Conservation (phyloP, 2,797 vertebrate genomes). For the Salmo trutta region DNA sequence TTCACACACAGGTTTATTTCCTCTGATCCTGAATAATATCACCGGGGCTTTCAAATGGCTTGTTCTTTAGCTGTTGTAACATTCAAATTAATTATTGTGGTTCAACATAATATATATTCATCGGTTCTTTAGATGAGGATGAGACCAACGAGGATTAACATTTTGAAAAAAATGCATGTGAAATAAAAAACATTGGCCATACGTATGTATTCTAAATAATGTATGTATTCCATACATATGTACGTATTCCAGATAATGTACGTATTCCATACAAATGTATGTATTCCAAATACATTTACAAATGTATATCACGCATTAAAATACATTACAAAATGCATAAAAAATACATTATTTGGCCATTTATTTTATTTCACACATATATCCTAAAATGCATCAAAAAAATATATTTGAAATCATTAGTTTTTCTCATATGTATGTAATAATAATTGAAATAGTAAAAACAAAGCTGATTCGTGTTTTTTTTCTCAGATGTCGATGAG, state of each 20-base stretch:
- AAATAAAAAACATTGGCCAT: background rate
- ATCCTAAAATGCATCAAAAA: too few species aligned
- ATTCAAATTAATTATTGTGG: background rate
- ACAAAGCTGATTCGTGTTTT: background rate
- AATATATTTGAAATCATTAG: too few species aligned
- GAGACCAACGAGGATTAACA: background rate
- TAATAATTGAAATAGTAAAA: background rate
- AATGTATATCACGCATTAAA: too few species aligned
- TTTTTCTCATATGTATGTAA: too few species aligned
- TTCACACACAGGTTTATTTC: constrained; percentile 4
- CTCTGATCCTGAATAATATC: background rate
- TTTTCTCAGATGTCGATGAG: constrained; percentile 32
- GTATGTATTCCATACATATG: background rate
- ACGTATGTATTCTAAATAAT: background rate
- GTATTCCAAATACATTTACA: too few species aligned
- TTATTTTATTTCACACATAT: too few species aligned
- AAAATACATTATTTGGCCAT: too few species aligned
- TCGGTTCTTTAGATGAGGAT: background rate
- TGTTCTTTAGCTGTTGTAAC: background rate
- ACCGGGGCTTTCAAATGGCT: background rate
- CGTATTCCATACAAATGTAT: too few species aligned
- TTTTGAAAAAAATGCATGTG: too few species aligned
- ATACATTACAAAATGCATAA: too few species aligned
- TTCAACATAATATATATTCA: background rate
- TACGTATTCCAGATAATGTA: too few species aligned